These are phyloP conservation scores for Reticulitermes lucifugus DNA, from an alignment of 2,888 invertebrate genomes.

Conservation along the genomic window DNA sequence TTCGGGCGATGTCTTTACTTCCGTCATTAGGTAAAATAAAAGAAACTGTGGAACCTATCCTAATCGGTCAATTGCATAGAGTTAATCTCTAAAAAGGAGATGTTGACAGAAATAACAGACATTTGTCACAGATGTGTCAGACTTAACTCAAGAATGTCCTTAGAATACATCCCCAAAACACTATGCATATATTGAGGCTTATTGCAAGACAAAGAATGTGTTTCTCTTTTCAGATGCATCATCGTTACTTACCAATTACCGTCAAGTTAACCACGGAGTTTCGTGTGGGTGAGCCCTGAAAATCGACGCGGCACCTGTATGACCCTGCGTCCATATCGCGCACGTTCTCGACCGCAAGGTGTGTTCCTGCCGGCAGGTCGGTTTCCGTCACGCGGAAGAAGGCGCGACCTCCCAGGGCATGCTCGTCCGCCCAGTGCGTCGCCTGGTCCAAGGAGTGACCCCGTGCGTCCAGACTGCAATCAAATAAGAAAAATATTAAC, in stretches of 20 bases:
- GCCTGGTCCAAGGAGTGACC: slow-evolving; percentile 58
- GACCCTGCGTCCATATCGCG: slow-evolving; percentile 60
- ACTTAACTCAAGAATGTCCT: too few species aligned
- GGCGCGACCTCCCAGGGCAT: slow-evolving; percentile 59
- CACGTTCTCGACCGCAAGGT: slow-evolving; percentile 59
- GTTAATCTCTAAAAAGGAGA: too few species aligned
- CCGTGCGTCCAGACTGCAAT: slow-evolving; percentile 58
- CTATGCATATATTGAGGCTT: too few species aligned
- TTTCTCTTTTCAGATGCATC: too few species aligned
- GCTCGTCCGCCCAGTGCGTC: slow-evolving; percentile 60
- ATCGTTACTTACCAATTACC: slow-evolving; percentile 60
- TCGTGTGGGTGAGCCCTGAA: slow-evolving; percentile 62
- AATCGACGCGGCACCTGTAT: slow-evolving; percentile 64
- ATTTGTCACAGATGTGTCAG: too few species aligned
- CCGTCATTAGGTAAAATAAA: too few species aligned
- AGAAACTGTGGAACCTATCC: too few species aligned
- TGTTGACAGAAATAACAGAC: too few species aligned
- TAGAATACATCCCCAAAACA: too few species aligned
- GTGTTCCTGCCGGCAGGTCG: not conserved
- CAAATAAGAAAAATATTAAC: not conserved
- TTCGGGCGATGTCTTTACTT: too few species aligned
- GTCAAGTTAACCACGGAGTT: slow-evolving; percentile 62
- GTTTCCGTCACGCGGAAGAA: slow-evolving; percentile 57
- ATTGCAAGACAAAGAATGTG: too few species aligned
- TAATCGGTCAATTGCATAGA: too few species aligned